A percentile compares a stretch with the other conserved stretches of the same genome.
Evolutionary conservation across 2,888 invertebrate genomes (phyloP).

Genomic region (Sacculina carcini): DNA sequence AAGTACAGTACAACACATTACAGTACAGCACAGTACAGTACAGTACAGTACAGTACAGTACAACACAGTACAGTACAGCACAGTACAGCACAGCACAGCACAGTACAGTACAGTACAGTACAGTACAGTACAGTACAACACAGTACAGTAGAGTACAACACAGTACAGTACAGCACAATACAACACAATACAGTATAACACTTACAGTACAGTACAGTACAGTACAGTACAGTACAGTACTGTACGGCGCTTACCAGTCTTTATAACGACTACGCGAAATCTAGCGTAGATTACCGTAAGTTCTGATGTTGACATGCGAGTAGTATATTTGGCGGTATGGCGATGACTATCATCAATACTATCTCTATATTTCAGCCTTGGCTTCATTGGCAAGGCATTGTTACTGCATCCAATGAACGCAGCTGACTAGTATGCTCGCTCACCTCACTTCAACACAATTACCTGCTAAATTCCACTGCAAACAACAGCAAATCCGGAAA

Average conservation of each 20-base stretch:
- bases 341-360: no score
- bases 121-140: background rate
- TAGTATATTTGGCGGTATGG: no score
- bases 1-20: background rate
- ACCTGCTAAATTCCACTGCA: no score
- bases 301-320: no score
- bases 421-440: no score
- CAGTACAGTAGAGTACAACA: background rate
- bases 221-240: conserved; percentile 4
- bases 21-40: background rate
- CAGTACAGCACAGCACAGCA: background rate
- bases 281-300: no score
- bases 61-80: background rate
- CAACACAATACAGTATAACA: background rate
- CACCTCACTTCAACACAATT: no score
- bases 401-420: no score
- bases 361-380: no score
- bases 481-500: no score
- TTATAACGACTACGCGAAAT: no score
- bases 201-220: background rate
- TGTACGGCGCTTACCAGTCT: background rate
- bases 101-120: background rate
- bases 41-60: conserved; percentile 4
- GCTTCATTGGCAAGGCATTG: no score
- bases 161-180: background rate